phyloP scores from a whole-genome alignment of 2,113 vertebrate species.

The Petrocephalus microphthalmus region DNA sequence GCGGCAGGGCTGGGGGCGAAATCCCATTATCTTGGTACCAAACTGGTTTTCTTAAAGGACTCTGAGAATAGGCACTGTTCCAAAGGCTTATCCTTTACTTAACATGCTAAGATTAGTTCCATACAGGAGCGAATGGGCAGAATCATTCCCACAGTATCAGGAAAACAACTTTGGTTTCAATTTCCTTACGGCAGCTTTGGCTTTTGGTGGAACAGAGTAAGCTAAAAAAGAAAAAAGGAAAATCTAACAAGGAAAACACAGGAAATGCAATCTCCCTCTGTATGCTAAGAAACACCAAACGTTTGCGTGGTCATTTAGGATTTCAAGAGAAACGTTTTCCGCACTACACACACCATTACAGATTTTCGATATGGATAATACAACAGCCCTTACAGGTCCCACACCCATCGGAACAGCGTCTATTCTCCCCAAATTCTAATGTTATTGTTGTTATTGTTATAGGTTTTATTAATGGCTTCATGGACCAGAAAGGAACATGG shows the following conservation, averaged over 20 bases:
- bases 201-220: not conserved
- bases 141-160: not conserved
- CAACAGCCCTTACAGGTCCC: not conserved
- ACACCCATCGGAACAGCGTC: conserved; percentile 1
- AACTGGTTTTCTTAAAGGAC: conserved; percentile 47
- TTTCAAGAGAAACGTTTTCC: not conserved
- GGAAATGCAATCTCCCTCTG: not conserved
- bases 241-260: not conserved
- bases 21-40: conserved; percentile 51
- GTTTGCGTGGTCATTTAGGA: not conserved
- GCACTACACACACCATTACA: not conserved
- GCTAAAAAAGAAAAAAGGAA: not conserved
- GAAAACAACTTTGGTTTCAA: conserved; percentile 19
- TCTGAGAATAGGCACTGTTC: conserved; percentile 39
- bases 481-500: not conserved
- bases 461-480: conserved; percentile 11
- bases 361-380: not conserved
- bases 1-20: not conserved
- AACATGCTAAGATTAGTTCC: conserved; percentile 46
- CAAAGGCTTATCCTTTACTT: conserved; percentile 45
- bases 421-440: not conserved
- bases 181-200: not conserved
- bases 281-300: not conserved
- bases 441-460: not conserved
- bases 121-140: not conserved